These are phyloP conservation scores for Nymphalis urticae DNA, from an alignment of 2,888 invertebrate species.

Conservation along the genomic window DNA sequence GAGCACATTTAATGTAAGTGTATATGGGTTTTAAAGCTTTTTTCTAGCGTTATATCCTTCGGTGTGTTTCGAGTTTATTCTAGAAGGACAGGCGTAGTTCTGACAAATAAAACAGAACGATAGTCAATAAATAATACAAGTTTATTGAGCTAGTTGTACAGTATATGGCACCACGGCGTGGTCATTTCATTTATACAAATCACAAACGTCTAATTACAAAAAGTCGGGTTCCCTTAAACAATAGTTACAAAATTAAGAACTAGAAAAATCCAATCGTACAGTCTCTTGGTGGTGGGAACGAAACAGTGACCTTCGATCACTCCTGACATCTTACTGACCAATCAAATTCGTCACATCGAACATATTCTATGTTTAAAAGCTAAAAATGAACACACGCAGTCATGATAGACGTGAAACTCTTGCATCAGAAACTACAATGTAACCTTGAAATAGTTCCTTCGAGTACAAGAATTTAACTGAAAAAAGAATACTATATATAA, in stretches of 20 bases:
- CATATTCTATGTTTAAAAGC: too few species aligned
- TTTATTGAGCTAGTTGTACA: conserved; percentile 63
- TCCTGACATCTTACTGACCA: conserved; percentile 18
- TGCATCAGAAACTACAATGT: too few species aligned
- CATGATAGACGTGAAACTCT: too few species aligned
- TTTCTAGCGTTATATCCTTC: too few species aligned
- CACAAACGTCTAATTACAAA: conserved; percentile 32
- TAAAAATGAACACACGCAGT: too few species aligned
- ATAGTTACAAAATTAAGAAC: conserved; percentile 40
- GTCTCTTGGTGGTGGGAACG: conserved; percentile 56
- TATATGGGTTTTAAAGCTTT: too few species aligned
- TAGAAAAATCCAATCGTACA: conserved; percentile 51
- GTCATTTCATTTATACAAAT: conserved; percentile 34
- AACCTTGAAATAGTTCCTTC: too few species aligned
- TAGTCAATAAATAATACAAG: conserved; percentile 69
- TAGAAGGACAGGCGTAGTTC: too few species aligned
- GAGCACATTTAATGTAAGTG: too few species aligned
- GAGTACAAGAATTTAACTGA: too few species aligned
- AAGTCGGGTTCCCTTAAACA: conserved; percentile 2
- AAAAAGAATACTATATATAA: too few species aligned
- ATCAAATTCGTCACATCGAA: conserved; percentile 3
- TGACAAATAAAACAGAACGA: conserved; percentile 41
- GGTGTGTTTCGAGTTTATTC: too few species aligned
- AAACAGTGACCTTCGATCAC: conserved; percentile 5
- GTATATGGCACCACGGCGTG: conserved; percentile 44